Evolutionary conservation across 1,140 invertebrate genomes (phyloP).

Genomic region (Heterodera carotae): DNA sequence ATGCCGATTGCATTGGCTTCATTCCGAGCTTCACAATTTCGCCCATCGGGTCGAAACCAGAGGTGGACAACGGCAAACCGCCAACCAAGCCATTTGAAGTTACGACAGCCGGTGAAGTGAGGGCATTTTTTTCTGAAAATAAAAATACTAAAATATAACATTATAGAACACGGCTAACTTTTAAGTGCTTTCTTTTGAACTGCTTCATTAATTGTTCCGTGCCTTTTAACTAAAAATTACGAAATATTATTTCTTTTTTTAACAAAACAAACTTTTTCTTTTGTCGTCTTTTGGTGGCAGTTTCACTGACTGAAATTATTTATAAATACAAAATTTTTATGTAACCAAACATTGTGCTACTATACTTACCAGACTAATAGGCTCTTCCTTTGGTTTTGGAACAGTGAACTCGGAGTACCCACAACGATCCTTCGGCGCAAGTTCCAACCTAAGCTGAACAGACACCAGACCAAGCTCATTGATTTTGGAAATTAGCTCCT

Average conservation of each 20-base stretch:
- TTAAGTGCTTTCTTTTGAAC: not conserved
- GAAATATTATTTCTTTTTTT: not conserved
- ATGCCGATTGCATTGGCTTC: slow-evolving; percentile 34
- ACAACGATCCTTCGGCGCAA: slow-evolving; percentile 8
- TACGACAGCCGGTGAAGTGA: too few species aligned
- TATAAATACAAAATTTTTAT: not conserved
- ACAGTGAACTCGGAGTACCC: not conserved
- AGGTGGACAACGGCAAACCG: slow-evolving; percentile 31
- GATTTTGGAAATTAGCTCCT: slow-evolving; percentile 17
- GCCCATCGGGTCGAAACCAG: slow-evolving; percentile 30
- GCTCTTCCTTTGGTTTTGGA: not conserved
- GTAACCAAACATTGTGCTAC: not conserved
- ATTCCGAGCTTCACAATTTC: slow-evolving; percentile 29
- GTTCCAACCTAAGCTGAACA: not conserved
- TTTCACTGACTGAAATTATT: slow-evolving; percentile 6
- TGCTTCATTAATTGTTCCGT: not conserved
- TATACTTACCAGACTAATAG: not conserved
- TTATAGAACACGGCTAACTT: not conserved
- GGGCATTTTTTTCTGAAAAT: not conserved
- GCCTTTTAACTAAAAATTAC: not conserved
- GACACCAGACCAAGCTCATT: not conserved
- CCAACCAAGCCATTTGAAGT: slow-evolving; percentile 22
- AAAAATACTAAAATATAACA: not conserved
- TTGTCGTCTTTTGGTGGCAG: not conserved
- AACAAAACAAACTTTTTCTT: not conserved